Evolutionary conservation across 2,888 invertebrate genomes (phyloP).

Genomic region (Phania funesta): DNA sequence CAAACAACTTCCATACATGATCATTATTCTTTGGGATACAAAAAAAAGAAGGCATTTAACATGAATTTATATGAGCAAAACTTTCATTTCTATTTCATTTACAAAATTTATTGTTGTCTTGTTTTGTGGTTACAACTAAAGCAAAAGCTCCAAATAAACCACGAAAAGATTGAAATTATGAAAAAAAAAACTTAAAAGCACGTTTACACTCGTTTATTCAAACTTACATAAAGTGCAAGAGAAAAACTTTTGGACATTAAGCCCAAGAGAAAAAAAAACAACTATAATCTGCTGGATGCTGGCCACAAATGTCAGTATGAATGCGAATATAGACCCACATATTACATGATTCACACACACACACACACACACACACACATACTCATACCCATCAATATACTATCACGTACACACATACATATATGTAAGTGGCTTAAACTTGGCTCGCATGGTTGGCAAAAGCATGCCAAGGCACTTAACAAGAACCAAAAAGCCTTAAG

Average conservation of each 20-base stretch:
- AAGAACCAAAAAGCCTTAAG: slow-evolving; percentile 68
- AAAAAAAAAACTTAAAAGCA: slow-evolving; percentile 27
- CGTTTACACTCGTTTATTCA: slow-evolving; percentile 27
- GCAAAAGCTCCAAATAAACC: slow-evolving; percentile 65
- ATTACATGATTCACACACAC: slow-evolving; percentile 4
- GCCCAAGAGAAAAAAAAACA: slow-evolving; percentile 3
- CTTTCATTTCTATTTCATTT: slow-evolving; percentile 71
- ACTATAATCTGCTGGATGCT: slow-evolving; percentile 39
- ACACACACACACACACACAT: background rate
- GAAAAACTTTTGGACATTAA: slow-evolving; percentile 30
- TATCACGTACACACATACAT: too few species aligned
- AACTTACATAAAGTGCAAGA: slow-evolving; percentile 30
- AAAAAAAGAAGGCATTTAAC: slow-evolving; percentile 40
- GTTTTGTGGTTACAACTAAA: slow-evolving; percentile 63
- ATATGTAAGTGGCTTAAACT: slow-evolving; percentile 46
- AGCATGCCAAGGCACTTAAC: slow-evolving; percentile 61
- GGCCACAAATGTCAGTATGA: slow-evolving; percentile 14
- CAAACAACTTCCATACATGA: slow-evolving; percentile 69
- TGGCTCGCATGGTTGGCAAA: slow-evolving; percentile 44
- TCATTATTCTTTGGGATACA: slow-evolving; percentile 37
- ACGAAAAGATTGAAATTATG: slow-evolving; percentile 34
- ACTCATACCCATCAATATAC: too few species aligned
- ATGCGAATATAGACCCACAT: slow-evolving; percentile 28
- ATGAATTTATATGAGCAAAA: slow-evolving; percentile 53
- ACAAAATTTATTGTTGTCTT: slow-evolving; percentile 74